phyloP scores from a whole-genome alignment of 2,888 invertebrate genomes.

The Andrena bicolor region DNA sequence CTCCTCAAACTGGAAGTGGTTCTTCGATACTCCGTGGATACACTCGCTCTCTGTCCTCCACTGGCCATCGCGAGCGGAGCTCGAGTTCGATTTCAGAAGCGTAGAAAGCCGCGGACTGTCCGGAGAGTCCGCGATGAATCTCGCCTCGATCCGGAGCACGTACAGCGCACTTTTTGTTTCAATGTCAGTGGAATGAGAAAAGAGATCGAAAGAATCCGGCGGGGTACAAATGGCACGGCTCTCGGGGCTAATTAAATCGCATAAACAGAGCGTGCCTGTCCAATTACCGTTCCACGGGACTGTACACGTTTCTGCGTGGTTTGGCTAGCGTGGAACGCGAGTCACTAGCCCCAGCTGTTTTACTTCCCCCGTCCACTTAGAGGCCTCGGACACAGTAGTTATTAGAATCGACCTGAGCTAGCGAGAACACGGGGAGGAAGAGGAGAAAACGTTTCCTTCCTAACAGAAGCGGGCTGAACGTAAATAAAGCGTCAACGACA shows the following conservation, averaged over 20 bases:
- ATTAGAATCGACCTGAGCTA: neutral
- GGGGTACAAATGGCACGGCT: conserved; percentile 40
- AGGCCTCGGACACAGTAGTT: conserved; percentile 2
- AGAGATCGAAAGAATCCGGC: conserved; percentile 55
- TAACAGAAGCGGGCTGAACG: conserved; percentile 15
- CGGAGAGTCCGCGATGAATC: neutral
- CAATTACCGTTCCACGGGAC: conserved; percentile 67
- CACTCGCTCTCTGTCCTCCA: neutral
- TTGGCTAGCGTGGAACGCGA: conserved; percentile 24
- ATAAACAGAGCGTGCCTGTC: conserved; percentile 80
- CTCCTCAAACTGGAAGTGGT: neutral
- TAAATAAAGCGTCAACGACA: conserved; percentile 38
- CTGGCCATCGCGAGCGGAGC: neutral
- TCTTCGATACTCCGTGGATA: neutral
- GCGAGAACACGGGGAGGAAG: neutral
- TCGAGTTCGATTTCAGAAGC: conserved; percentile 50
- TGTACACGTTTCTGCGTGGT: conserved; percentile 48
- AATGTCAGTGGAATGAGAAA: conserved; percentile 53
- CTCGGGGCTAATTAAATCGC: conserved; percentile 76
- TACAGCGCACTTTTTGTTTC: conserved; percentile 68
- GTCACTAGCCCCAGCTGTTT: neutral
- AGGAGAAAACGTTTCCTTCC: conserved; percentile 10
- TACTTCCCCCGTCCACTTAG: conserved; percentile 4
- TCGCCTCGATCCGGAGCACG: conserved; percentile 12
- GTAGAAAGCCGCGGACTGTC: conserved; percentile 16